Base-by-base conservation (phyloP, 1,140 invertebrate genomes). In the Nasonia giraulti region DNA sequence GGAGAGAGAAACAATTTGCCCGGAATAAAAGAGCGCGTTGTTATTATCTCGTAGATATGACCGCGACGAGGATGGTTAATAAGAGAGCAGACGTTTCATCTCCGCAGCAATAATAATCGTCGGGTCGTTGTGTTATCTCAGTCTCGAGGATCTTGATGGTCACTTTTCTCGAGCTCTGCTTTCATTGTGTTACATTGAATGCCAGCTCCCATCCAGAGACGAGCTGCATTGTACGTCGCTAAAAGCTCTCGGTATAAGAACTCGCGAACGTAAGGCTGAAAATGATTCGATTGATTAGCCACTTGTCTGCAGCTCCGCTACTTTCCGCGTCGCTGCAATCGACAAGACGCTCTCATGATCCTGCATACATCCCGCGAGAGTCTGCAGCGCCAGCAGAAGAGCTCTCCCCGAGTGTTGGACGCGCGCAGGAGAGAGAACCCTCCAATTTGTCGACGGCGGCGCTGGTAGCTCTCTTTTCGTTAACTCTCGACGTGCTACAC, bases 391-490 rank as follows among this genome's bases (percentile, higher is more conserved):
- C 37, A 40, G 69, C 17, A 44, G 37, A 75, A 40, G 73, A 14
- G 73, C 77, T 66, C 44, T 44, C 50, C 47, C 31, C 77, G 68
- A 78, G 82, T 86, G 85, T 81, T 81, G 62, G 31, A 78, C 76
- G 33, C 47, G 12, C n/a, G 20, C 37, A 40, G 68, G 37, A 62
- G 71, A 85, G 84, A 80, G 82, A 87, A 82, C 84, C 87, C 88
- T 88, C 86, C 87, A 89, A 89, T 89, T 89, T 88, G 87, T 80
- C 80, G 85, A 83, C 66, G 74, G 55, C 71, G 81, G 75, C 82
- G 47, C 0, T 20, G 50, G 50, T 33, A 33, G 20, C 77, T 78
- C 83, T 76, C 73, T 74, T 86, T 83, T 84, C 62, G 80, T 84
- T 74, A 78, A 79, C 76, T 82, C 69, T 80, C 47, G 47, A 31